A percentile compares a stretch with the other conserved stretches of the same genome.
Evolutionary conservation across 1,140 invertebrate species (phyloP).

Genomic region (Marisa cornuarietis): DNA sequence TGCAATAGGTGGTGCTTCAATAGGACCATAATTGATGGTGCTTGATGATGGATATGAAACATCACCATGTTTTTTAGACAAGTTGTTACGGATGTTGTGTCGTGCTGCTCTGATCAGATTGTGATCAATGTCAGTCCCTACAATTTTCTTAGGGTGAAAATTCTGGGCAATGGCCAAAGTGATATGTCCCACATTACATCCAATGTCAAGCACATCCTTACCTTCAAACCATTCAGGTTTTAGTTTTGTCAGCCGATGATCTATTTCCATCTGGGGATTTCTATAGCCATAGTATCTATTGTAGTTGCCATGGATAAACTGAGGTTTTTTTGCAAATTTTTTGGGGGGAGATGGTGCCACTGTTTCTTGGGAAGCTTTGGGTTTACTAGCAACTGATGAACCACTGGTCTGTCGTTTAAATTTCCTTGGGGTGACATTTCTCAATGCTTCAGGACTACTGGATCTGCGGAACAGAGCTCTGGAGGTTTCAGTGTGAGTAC

Average conservation of each 20-base stretch:
- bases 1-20: conserved; percentile 73
- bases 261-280: conserved; percentile 81
- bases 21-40: conserved; percentile 76
- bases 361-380: conserved; percentile 20
- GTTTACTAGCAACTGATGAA: conserved; percentile 24
- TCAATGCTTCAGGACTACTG: conserved; percentile 37
- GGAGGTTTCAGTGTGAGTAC: conserved; percentile 3
- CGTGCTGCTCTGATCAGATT: conserved; percentile 84
- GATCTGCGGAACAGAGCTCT: conserved; percentile 24
- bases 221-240: conserved; percentile 85
- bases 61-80: conserved; percentile 11
- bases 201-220: conserved; percentile 95
- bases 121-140: conserved; percentile 95
- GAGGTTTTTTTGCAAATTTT: conserved; percentile 37
- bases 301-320: conserved; percentile 95
- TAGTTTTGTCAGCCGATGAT: conserved; percentile 84
- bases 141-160: conserved; percentile 83
- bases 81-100: conserved; percentile 75
- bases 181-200: conserved; percentile 96
- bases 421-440: conserved; percentile 29
- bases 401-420: conserved; percentile 35
- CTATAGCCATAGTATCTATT: conserved; percentile 96
- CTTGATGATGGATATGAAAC: conserved; percentile 76
- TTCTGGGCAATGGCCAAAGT: conserved; percentile 84
- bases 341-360: not conserved